Base-by-base conservation (phyloP, 1,140 invertebrate genomes). In the Pogonognathellus flavescens region DNA sequence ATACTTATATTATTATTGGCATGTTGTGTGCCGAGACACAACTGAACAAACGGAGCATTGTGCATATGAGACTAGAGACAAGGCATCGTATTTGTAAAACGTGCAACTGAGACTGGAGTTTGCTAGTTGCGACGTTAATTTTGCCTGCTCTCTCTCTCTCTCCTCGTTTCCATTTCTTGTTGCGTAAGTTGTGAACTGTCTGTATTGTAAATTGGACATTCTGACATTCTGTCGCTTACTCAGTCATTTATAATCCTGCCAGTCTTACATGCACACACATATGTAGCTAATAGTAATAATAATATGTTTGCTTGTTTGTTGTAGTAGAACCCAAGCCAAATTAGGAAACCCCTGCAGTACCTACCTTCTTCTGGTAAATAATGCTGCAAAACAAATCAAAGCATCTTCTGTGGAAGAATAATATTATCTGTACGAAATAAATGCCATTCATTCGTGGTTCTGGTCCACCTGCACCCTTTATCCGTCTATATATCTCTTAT, bases 211-310 rank as follows among this genome's bases (percentile, higher is more conserved):
- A 76, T 76, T 76, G 70, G 31, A 76, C 70, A 49, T 50, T 76
- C 70, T 76, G 70, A 76, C 41, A 76, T 50, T 76, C 70, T 76
- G 70, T 76, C 70, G 70, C 49, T 76, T 76, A 76, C 41, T 76
- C 41, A 50, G 41, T 76, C 70, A 76, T 76, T 76, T 76, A 76
- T 76, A 76, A 76, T 76, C 70, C 70, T 76, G 70, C 70, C 70
- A 76, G 25, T 25, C 70, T 76, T 76, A 76, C 70, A 76, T 76
- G 70, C 70, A 76, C 70, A 70, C 66, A 76, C 70, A 76, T 76
- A 50, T 76, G 70, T 50, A 76, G 31, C 70, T 49, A 76, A 76
- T 76, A 76, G 70, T 76, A 76, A 76, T 76, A 76, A 76, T 76
- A 76, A 76, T 76, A 76, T 76, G 70, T 76, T 76, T 76, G 31